phyloP scores from a whole-genome alignment of 2,888 invertebrate genomes.

The Nephrotoma guestfalica region DNA sequence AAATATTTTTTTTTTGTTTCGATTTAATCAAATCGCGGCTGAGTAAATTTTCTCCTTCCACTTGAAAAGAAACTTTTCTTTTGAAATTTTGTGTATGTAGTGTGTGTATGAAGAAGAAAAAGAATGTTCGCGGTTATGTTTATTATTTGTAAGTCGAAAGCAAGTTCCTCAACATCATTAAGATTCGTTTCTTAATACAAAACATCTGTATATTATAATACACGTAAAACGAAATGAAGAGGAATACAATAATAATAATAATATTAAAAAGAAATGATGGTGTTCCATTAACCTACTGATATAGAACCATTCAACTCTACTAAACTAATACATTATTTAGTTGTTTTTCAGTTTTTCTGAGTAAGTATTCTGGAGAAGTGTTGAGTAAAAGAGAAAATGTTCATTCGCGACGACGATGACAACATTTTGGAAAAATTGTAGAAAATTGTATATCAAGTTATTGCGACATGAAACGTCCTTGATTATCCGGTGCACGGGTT shows the following conservation, averaged over 20 bases:
- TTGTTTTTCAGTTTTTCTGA: neutral
- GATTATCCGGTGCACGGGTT: neutral
- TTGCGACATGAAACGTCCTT: neutral
- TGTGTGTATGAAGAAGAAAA: neutral
- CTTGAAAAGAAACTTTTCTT: neutral
- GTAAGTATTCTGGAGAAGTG: neutral
- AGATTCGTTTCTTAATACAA: neutral
- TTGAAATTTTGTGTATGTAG: neutral
- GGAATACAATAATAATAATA: neutral
- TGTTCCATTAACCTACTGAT: slow-evolving; percentile 35
- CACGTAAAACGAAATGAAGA: neutral
- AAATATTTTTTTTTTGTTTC: neutral
- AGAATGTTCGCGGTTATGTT: slow-evolving; percentile 2
- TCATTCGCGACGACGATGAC: neutral
- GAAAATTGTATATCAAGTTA: neutral
- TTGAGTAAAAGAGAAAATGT: neutral
- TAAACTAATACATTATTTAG: slow-evolving; percentile 5
- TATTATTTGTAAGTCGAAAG: neutral
- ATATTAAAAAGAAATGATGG: slow-evolving; percentile 15
- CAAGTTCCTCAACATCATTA: neutral
- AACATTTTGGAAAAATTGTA: neutral
- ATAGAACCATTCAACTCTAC: slow-evolving; percentile 21
- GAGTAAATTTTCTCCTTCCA: slow-evolving; percentile 1
- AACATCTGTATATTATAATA: neutral
- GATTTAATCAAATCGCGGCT: neutral